Evolutionary conservation across 1,140 invertebrate genomes (phyloP).

Genomic region (Formica selysi): DNA sequence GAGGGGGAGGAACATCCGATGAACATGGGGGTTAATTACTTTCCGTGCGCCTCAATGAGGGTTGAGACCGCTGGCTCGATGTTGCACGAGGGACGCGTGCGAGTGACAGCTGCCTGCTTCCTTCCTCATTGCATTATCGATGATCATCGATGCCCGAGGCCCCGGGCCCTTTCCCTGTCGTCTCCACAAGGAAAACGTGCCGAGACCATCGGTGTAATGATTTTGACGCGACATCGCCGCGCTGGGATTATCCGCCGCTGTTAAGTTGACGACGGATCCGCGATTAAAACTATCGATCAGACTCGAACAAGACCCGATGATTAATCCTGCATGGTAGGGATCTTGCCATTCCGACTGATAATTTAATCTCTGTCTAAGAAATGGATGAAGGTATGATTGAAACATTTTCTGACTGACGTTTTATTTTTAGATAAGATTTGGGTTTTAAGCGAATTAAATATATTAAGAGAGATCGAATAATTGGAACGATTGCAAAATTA

Average conservation of each 20-base stretch:
- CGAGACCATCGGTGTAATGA: constrained; percentile 47
- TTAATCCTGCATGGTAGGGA: not conserved
- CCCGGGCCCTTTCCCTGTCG: not conserved
- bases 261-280: constrained; percentile 40
- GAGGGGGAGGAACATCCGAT: not conserved
- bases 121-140: constrained; percentile 63
- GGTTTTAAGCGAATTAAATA: not conserved
- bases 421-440: not conserved
- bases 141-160: constrained; percentile 43
- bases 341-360: not conserved
- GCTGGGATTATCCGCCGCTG: constrained; percentile 35
- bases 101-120: constrained; percentile 37
- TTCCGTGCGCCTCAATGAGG: constrained; percentile 41
- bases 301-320: not conserved
- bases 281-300: constrained; percentile 53
- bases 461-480: not conserved
- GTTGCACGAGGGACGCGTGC: constrained; percentile 54
- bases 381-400: no score
- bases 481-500: not conserved
- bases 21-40: constrained; percentile 63
- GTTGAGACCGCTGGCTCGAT: constrained; percentile 52
- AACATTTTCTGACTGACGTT: not conserved
- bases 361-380: not conserved
- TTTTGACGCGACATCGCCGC: constrained; percentile 24
- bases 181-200: constrained; percentile 51